A percentile compares a stretch with the other conserved stretches of the same genome.
phyloP scores from a whole-genome alignment of 2,113 vertebrate species.

The Nesogale talazaci region DNA sequence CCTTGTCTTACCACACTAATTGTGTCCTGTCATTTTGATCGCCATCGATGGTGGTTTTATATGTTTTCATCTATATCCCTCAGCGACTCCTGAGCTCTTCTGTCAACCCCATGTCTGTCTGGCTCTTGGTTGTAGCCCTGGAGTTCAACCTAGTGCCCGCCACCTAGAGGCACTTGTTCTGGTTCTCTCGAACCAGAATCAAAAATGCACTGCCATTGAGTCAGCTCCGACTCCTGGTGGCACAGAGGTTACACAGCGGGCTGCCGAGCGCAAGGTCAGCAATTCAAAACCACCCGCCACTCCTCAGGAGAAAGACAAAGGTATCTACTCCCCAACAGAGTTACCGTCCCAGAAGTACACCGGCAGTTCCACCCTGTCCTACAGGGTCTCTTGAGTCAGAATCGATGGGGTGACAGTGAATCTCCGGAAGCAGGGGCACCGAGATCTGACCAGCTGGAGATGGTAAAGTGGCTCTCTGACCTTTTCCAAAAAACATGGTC shows the following conservation, averaged over 20 bases:
- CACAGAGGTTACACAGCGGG: no score
- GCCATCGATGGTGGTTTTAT: background rate
- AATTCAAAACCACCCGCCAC: no score
- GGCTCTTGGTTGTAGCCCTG: slow-evolving; percentile 6
- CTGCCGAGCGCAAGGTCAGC: no score
- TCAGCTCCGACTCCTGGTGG: no score
- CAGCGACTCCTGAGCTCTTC: background rate
- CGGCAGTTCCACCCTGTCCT: no score
- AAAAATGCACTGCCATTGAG: no score
- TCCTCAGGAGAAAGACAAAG: no score
- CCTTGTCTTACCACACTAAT: background rate
- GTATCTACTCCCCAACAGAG: no score
- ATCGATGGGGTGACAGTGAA: no score
- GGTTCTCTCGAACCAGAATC: background rate
- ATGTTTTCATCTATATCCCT: slow-evolving; percentile 12
- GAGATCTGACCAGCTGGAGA: background rate
- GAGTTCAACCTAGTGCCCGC: background rate
- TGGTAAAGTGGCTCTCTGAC: background rate
- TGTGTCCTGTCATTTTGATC: background rate
- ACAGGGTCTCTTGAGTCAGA: no score
- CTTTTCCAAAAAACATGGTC: background rate
- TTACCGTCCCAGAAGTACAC: no score
- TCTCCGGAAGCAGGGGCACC: no score
- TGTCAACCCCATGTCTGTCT: background rate
- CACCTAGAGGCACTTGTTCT: background rate